Conservation (phyloP, 2,113 vertebrate species). For the Ictalurus furcatus region DNA sequence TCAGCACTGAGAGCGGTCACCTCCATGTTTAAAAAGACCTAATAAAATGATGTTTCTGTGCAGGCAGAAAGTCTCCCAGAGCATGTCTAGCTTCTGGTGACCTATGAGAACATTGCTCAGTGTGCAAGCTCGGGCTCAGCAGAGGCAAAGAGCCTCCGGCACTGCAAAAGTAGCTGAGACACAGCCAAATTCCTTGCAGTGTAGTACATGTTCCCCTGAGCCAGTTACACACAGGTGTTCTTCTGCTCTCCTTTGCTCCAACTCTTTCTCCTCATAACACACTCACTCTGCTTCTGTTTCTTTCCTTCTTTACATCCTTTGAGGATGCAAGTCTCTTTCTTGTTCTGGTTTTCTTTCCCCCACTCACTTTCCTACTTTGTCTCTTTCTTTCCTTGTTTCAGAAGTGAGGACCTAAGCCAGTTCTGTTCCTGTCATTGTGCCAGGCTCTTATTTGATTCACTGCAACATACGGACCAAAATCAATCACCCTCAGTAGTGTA, state of each 20-base stretch:
- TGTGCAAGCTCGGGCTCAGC: conserved; percentile 13
- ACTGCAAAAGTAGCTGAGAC: conserved; percentile 18
- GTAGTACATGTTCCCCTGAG: conserved; percentile 29
- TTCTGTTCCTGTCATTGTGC: conserved; percentile 39
- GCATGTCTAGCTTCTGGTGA: conserved; percentile 28
- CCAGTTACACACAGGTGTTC: conserved; percentile 35
- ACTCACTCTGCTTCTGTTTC: neutral
- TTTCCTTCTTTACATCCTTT: neutral
- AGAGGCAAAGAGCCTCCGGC: conserved; percentile 27
- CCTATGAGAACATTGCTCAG: conserved; percentile 36
- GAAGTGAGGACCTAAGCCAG: conserved; percentile 8
- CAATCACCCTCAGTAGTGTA: conserved; percentile 35
- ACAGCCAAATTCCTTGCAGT: conserved; percentile 34
- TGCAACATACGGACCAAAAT: conserved; percentile 34
- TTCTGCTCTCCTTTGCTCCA: conserved; percentile 23
- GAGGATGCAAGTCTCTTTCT: neutral
- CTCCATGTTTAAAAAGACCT: conserved; percentile 40
- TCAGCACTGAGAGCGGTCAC: conserved; percentile 25
- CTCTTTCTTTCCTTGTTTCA: neutral
- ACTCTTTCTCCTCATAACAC: conserved; percentile 5
- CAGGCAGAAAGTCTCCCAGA: neutral
- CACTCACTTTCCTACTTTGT: neutral
- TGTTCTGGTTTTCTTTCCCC: neutral
- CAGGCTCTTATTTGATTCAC: conserved; percentile 28
- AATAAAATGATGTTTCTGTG: conserved; percentile 37